Base-by-base conservation (phyloP, 2,888 invertebrate genomes). In the Drosophila sordidula region DNA sequence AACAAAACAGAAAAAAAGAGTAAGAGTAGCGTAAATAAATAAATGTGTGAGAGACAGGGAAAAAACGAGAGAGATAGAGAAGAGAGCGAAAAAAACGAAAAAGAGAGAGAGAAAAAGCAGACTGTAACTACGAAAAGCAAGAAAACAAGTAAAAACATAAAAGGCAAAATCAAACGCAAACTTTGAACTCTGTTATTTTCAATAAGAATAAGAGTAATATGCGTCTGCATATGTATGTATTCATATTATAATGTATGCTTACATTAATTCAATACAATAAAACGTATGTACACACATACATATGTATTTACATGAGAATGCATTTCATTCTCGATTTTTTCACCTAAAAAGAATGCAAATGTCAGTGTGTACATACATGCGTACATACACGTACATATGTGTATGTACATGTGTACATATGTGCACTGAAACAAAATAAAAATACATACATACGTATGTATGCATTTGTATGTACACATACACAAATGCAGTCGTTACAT, bases 91-190 rank as follows among this genome's bases (percentile, higher is more conserved):
- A 46, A 46, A 6, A 1, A 22, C 3, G 22, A 22, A 18, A 18
- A 18, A 18, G 22, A 3, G 22, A 22, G 22, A 22, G 22, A 22
- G 22, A 11, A 45, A 26, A 42, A 25, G 12, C 44, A 58, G 29
- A 36, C 39, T 1, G 29, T 36, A 45, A 51, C 25, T n/a, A n/a
- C 16, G 11, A 34, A 42, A 16, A 45, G 32, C 41, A 41, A 44
- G 44, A 14, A 42, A 18, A 6, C 50, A 16, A 16, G 9, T 18
- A 58, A 16, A 32, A 59, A 18, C 6, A 32, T 14, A 16, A 25
- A 32, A 9, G 6, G n/a, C 12, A 57, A 46, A 45, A 16, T 32
- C 6, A 16, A n/a, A 9, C 18, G 9, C 16, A 34, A 1, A 25
- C n/a, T 5, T 9, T 5, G 6, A 26, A 16, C 16, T 61, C 25